Conservation (phyloP, 2,113 vertebrate species). For the Struthio camelus region DNA sequence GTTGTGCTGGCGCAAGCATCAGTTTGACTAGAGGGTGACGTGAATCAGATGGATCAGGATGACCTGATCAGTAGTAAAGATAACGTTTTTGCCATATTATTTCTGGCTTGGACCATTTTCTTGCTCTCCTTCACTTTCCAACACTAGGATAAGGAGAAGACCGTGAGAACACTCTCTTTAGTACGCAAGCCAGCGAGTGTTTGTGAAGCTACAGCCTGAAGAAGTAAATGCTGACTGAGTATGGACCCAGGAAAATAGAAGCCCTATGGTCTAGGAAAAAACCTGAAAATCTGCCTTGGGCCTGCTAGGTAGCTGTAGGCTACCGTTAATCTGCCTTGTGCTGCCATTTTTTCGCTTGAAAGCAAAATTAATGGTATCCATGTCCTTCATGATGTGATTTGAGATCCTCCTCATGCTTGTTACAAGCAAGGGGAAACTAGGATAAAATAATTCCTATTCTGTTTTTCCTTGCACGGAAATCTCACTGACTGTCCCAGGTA, state of each 20-base stretch:
- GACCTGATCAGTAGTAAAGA: neutral
- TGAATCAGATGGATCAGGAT: neutral
- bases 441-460: neutral
- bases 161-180: neutral
- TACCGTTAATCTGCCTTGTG: neutral
- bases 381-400: neutral
- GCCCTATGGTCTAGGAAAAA: slow-evolving; percentile 1
- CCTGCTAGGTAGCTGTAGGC: neutral
- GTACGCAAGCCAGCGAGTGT: neutral
- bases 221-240: slow-evolving; percentile 8
- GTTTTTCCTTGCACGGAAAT: neutral
- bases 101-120: neutral
- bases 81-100: neutral
- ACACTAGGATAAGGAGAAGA: neutral
- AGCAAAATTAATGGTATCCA: neutral
- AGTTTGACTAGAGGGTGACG: neutral
- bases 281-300: neutral
- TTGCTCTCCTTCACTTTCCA: neutral
- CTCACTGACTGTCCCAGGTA: neutral
- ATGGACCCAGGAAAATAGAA: neutral
- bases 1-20: neutral
- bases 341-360: neutral
- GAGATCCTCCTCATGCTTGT: neutral
- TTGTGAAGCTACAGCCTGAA: neutral
- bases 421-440: neutral